phyloP scores from a whole-genome alignment of 1,140 invertebrate genomes.

The Manduca sexta region DNA sequence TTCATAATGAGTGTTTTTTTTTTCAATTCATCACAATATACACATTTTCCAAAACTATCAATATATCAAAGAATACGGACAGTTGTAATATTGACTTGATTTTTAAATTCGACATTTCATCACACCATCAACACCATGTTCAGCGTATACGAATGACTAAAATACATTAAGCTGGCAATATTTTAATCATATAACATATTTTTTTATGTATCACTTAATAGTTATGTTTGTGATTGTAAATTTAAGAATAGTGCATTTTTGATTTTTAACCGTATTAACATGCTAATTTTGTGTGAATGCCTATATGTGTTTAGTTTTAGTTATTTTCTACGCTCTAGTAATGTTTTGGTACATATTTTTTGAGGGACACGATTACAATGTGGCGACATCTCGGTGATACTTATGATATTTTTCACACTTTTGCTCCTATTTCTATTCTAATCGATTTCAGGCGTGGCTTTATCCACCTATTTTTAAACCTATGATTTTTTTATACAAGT shows the following conservation, averaged over 20 bases:
- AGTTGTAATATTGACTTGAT: conserved; percentile 10
- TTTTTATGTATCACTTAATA: conserved; percentile 29
- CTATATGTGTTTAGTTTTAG: conserved; percentile 32
- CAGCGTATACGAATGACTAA: too few species aligned
- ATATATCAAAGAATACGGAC: conserved; percentile 11
- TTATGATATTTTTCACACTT: too few species aligned
- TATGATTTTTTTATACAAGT: too few species aligned
- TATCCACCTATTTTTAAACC: neutral
- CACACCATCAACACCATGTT: neutral
- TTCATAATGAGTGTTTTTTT: neutral
- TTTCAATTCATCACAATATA: conserved; percentile 2
- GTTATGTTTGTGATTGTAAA: conserved; percentile 37
- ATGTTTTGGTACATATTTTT: conserved; percentile 35
- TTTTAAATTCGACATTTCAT: conserved; percentile 16
- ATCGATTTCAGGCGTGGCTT: neutral
- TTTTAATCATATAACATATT: conserved; percentile 54
- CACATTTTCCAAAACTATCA: conserved; percentile 6
- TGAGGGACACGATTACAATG: conserved; percentile 10
- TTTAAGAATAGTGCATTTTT: conserved; percentile 52
- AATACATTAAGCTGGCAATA: conserved; percentile 15
- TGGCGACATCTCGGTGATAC: too few species aligned
- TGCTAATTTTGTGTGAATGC: conserved; percentile 56
- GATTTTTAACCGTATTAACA: conserved; percentile 70
- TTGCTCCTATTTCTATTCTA: too few species aligned
- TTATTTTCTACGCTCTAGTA: conserved; percentile 13